Conservation (phyloP, 2,113 vertebrate genomes). For the Mesocricetus auratus region DNA sequence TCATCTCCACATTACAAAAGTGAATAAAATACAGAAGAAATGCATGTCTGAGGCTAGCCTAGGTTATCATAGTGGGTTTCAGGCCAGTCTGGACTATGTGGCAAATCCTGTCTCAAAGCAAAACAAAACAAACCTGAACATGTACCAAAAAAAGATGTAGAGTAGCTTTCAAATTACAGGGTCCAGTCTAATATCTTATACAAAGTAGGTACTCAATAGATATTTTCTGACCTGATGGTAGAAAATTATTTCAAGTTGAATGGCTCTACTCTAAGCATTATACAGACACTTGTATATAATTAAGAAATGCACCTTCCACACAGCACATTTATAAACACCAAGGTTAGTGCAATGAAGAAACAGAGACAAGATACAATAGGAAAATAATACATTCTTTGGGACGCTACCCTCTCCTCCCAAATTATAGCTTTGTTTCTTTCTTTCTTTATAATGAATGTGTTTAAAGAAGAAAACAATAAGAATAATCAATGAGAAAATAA, state of each 20-base stretch:
- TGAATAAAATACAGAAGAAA: not conserved
- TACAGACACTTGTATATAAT: conserved; percentile 40
- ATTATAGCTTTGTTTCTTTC: not conserved
- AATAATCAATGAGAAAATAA: conserved; percentile 28
- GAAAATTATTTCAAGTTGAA: conserved; percentile 45
- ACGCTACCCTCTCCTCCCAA: not conserved
- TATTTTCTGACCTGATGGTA: not conserved
- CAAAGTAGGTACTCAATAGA: not conserved
- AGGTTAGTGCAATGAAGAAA: not conserved
- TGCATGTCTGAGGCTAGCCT: not conserved
- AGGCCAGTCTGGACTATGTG: not conserved
- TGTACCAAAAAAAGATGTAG: not conserved
- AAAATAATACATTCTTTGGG: not conserved
- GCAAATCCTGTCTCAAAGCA: not conserved
- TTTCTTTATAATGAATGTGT: conserved; percentile 39
- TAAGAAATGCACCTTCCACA: not conserved
- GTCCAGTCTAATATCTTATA: not conserved
- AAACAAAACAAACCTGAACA: not conserved
- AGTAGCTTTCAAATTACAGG: not conserved
- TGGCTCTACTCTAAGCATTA: not conserved
- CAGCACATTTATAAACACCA: not conserved
- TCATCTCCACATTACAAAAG: not conserved
- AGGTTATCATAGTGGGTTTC: not conserved
- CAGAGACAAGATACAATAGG: not conserved
- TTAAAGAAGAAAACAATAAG: conserved; percentile 50